Conservation (phyloP, 2,797 vertebrate species). For the Centroberyx gerrardi region DNA sequence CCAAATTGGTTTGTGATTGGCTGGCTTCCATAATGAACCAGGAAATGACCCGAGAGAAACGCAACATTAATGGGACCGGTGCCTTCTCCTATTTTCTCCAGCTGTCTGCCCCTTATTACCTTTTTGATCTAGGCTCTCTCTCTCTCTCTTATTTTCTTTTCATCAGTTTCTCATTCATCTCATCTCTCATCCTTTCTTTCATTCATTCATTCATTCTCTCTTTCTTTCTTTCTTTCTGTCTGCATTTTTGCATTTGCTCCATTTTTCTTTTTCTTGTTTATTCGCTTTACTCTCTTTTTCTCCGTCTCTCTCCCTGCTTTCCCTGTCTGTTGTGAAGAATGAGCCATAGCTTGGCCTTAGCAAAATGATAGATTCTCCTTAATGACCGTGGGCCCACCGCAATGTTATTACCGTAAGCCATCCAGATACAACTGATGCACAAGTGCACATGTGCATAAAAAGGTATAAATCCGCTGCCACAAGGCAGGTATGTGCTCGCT, state of each 20-base stretch:
- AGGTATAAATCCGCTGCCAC: constrained; percentile 55
- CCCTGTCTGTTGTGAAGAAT: constrained; percentile 61
- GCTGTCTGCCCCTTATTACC: constrained; percentile 28
- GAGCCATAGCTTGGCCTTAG: constrained; percentile 66
- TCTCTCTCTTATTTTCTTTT: constrained; percentile 20
- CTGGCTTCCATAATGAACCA: constrained; percentile 39
- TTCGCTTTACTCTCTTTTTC: neutral
- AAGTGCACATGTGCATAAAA: constrained; percentile 68
- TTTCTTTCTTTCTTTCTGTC: neutral
- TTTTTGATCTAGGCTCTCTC: constrained; percentile 9
- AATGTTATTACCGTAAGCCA: constrained; percentile 75
- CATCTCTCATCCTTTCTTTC: constrained; percentile 21
- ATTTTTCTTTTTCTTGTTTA: neutral
- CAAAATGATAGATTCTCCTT: constrained; percentile 71
- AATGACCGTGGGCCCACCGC: constrained; percentile 68
- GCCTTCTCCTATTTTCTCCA: constrained; percentile 18
- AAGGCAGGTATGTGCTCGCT: constrained; percentile 54
- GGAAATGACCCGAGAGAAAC: constrained; percentile 42
- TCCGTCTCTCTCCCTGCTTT: neutral
- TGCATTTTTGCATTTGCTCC: neutral
- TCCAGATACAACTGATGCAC: constrained; percentile 65
- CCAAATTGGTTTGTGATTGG: constrained; percentile 45
- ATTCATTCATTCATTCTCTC: constrained; percentile 18
- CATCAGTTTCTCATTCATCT: constrained; percentile 10
- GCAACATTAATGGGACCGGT: constrained; percentile 9